Evolutionary conservation across 2,888 invertebrate genomes (phyloP), one percentile per base, ranked within the genome.

Genomic region (Craniophora ligustri): DNA sequence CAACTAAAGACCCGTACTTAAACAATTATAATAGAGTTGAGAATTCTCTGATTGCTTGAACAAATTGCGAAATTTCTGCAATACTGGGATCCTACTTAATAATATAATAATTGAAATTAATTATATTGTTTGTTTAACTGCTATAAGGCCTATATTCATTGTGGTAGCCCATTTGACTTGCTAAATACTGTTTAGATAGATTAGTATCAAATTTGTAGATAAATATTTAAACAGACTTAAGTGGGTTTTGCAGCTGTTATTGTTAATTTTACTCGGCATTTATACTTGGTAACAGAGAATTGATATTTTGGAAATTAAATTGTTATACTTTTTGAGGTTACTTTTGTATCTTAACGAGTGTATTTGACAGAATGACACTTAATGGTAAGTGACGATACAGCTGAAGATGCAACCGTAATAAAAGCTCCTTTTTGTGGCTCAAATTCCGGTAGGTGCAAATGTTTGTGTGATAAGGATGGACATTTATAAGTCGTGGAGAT

Each of bases 81-180:
- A 47, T 28, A 57, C 65, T 55, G n/a, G 18, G 23, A 44, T 28
- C 28, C 36, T 42, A 32, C 48, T 41, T 51, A n/a, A n/a, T n/a
- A n/a, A n/a, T n/a, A 48, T 65, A 39, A 64, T 53, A 72, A 67
- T 63, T 63, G 42, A 55, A 68, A 71, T 71, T 65, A 72, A 67
- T 72, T 59, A 64, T 58, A 70, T 64, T 64, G 61, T 72, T 67
- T 67, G 53, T 26, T 36, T 47, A 30, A 57, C 50, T 35, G 38
- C 35, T 18, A 56, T 38, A 42, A 44, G 21, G 38, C 30, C 45
- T 60, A 41, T 67, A 48, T 21, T 38, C 42, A 32, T 47, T 45
- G 26, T 50, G 60, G 21, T 60, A 55, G 47, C 35, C 16, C 66
- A 72, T 71, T 71, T 72, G 48, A 67, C 55, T 70, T 67, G 58